These are phyloP conservation scores for Bombus ignitus DNA, from an alignment of 1,140 invertebrate genomes.

Conservation along the genomic window DNA sequence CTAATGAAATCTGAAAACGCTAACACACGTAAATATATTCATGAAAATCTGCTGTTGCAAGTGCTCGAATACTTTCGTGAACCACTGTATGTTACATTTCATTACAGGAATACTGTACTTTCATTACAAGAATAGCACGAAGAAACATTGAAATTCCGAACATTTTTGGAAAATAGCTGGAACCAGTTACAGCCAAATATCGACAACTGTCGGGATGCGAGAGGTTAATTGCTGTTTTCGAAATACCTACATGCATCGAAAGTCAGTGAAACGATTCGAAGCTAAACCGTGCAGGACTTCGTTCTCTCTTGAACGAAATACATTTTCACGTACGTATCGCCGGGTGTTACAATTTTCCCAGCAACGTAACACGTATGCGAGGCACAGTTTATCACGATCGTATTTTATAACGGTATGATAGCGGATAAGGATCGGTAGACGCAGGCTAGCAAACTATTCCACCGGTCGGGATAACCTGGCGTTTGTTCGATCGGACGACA, in stretches of 20 bases:
- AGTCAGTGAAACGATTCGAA: too few species aligned
- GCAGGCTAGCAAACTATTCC: background rate
- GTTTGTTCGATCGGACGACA: slow-evolving; percentile 32
- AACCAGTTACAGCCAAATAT: background rate
- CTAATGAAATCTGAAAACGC: background rate
- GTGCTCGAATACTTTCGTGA: background rate
- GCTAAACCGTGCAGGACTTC: too few species aligned
- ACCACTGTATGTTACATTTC: background rate
- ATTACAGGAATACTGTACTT: background rate
- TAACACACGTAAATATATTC: background rate
- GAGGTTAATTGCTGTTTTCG: background rate
- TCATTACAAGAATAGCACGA: background rate
- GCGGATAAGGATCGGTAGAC: background rate
- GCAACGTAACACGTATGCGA: background rate
- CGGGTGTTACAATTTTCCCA: background rate
- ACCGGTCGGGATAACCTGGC: background rate
- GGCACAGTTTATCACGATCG: background rate
- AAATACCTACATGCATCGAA: too few species aligned
- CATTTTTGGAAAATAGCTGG: background rate
- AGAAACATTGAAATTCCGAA: background rate
- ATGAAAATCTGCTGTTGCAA: background rate
- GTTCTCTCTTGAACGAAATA: background rate
- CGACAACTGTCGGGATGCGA: background rate
- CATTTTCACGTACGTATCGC: background rate
- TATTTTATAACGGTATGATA: background rate